These are phyloP conservation scores for Calliopum simillimum DNA, from an alignment of 2,888 invertebrate genomes.

Conservation along the genomic window DNA sequence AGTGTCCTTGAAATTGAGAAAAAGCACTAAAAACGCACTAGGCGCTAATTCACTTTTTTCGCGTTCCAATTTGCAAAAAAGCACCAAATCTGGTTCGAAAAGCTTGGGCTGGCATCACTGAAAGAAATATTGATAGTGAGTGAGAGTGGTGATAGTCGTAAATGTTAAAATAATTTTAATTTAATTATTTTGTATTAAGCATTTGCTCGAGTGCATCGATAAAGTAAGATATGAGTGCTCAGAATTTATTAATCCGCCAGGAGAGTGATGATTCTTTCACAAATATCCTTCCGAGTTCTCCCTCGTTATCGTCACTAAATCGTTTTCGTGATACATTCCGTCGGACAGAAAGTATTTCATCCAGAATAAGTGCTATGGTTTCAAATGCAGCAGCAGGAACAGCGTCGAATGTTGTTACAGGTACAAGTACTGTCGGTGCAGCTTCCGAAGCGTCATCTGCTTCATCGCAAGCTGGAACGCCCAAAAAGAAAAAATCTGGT, in stretches of 20 bases:
- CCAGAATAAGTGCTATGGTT: constrained; percentile 60
- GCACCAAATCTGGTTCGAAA: no score
- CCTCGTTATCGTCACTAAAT: constrained; percentile 69
- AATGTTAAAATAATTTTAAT: no score
- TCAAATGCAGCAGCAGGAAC: constrained; percentile 59
- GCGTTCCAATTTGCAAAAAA: no score
- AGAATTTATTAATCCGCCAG: constrained; percentile 60
- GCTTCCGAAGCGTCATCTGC: constrained; percentile 43
- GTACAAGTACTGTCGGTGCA: constrained; percentile 47
- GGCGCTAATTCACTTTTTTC: no score
- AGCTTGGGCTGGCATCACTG: no score
- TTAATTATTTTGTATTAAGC: no score
- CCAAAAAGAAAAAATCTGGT: constrained; percentile 58
- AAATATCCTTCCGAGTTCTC: constrained; percentile 65
- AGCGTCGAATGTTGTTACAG: constrained; percentile 59
- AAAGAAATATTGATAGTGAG: no score
- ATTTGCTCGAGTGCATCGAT: no score
- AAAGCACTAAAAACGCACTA: no score
- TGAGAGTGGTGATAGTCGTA: no score
- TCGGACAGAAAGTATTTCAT: constrained; percentile 63
- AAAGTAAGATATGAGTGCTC: constrained; percentile 57
- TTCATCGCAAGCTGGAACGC: constrained; percentile 33
- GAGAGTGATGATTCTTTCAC: constrained; percentile 60
- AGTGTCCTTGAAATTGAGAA: no score
- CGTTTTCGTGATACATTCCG: constrained; percentile 64